These are phyloP conservation scores for Danionella dracula DNA, from an alignment of 2,797 vertebrate genomes.

Conservation along the genomic window DNA sequence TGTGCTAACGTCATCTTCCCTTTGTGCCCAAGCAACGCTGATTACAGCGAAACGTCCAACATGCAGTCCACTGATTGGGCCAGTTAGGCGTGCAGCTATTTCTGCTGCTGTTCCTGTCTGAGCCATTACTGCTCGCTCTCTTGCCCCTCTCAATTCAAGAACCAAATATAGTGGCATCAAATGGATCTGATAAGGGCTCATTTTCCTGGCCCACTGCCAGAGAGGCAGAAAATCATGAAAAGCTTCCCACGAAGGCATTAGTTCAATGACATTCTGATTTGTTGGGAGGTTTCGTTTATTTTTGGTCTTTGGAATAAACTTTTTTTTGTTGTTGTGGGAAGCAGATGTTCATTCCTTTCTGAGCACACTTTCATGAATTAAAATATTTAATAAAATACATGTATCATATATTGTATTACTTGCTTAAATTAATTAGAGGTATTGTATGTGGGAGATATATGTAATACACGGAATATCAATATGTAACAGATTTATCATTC, in stretches of 20 bases:
- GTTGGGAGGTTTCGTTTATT: constrained; percentile 3
- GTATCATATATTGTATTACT: too few relatives aligned
- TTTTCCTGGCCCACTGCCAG: constrained; percentile 34
- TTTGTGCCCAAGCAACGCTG: constrained; percentile 6
- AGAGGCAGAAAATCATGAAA: constrained; percentile 13
- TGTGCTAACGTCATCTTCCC: constrained; percentile 6
- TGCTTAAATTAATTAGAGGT: too few relatives aligned
- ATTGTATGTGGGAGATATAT: too few relatives aligned
- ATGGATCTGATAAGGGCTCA: constrained; percentile 37
- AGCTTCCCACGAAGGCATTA: constrained; percentile 20
- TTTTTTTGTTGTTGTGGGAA: not conserved
- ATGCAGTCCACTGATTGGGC: constrained; percentile 18
- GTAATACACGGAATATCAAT: too few relatives aligned
- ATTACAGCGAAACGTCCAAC: constrained; percentile 24
- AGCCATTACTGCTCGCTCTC: constrained; percentile 3
- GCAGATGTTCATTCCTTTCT: not conserved
- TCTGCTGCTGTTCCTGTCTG: constrained; percentile 21
- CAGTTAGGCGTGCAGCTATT: constrained; percentile 22
- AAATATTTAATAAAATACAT: too few relatives aligned
- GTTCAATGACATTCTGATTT: constrained; percentile 4
- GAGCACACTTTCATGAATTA: not conserved
- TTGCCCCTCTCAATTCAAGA: constrained; percentile 18
- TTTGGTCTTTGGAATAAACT: not conserved
- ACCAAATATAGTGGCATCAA: constrained; percentile 37
- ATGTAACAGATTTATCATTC: too few relatives aligned